phyloP scores from a whole-genome alignment of 2,797 vertebrate species.

The Centropyge bicolor region DNA sequence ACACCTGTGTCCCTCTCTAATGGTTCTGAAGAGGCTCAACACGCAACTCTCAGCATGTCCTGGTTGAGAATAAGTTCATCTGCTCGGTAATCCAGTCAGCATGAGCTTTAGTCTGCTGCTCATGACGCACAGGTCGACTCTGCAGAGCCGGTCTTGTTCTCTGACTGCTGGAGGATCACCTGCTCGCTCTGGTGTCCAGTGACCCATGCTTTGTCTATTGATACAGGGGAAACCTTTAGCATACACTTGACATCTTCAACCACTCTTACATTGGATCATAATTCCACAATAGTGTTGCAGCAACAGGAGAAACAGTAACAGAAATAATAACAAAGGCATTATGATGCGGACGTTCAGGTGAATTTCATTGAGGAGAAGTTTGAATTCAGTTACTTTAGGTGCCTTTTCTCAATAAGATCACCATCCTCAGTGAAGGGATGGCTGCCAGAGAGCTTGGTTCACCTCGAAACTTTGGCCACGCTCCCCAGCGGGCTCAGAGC shows the following conservation, averaged over 20 bases:
- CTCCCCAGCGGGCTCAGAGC: slow-evolving; percentile 34
- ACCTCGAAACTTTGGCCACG: slow-evolving; percentile 42
- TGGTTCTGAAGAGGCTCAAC: slow-evolving; percentile 49
- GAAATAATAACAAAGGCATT: neutral
- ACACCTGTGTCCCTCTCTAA: slow-evolving; percentile 39
- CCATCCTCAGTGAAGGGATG: neutral
- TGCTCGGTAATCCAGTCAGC: slow-evolving; percentile 75
- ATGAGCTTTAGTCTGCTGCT: slow-evolving; percentile 58
- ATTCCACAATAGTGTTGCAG: neutral
- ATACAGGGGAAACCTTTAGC: neutral
- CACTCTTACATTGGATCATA: neutral
- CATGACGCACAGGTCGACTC: slow-evolving; percentile 69
- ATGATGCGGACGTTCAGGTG: neutral
- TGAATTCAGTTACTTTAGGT: neutral
- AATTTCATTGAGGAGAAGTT: neutral
- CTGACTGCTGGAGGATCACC: slow-evolving; percentile 49
- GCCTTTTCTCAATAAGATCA: slow-evolving; percentile 33
- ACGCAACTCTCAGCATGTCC: slow-evolving; percentile 64
- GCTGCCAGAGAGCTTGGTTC: slow-evolving; percentile 50
- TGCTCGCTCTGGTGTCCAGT: slow-evolving; percentile 34
- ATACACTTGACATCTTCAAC: neutral
- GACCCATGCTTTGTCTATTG: slow-evolving; percentile 15
- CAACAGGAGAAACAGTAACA: neutral
- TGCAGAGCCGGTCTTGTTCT: slow-evolving; percentile 31
- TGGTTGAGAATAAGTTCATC: slow-evolving; percentile 76